phyloP scores from a whole-genome alignment of 2,888 invertebrate species.

The Plebejus anna region DNA sequence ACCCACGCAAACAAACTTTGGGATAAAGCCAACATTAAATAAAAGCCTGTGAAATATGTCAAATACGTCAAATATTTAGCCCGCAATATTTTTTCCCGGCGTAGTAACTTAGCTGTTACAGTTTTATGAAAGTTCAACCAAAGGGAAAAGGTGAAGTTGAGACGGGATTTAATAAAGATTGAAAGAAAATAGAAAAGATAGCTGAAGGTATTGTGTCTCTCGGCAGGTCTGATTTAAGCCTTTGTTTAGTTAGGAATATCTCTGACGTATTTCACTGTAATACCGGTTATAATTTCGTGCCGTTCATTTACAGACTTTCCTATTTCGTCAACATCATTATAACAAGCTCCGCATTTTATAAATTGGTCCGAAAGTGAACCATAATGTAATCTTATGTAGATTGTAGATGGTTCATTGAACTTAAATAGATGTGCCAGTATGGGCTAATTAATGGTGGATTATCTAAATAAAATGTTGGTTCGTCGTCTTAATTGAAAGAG shows the following conservation, averaged over 20 bases:
- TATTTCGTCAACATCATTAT: too few species aligned
- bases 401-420: too few species aligned
- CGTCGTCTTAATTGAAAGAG: too few species aligned
- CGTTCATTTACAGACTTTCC: background rate
- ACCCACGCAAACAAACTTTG: background rate
- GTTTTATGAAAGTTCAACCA: constrained; percentile 8
- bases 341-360: background rate
- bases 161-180: constrained; percentile 15
- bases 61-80: constrained; percentile 3
- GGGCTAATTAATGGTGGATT: too few species aligned
- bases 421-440: too few species aligned
- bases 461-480: too few species aligned
- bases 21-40: background rate
- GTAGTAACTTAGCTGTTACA: background rate
- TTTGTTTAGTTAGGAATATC: background rate
- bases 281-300: background rate
- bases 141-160: background rate
- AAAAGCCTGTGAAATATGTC: constrained; percentile 1
- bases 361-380: too few species aligned
- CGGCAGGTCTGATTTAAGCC: constrained; percentile 2
- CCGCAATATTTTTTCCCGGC: background rate
- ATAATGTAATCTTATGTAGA: too few species aligned
- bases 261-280: background rate
- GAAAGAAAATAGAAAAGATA: background rate
- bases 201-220: constrained; percentile 1